Conservation (phyloP, 1,140 invertebrate genomes). For the Ptiloglossa arizonensis region DNA sequence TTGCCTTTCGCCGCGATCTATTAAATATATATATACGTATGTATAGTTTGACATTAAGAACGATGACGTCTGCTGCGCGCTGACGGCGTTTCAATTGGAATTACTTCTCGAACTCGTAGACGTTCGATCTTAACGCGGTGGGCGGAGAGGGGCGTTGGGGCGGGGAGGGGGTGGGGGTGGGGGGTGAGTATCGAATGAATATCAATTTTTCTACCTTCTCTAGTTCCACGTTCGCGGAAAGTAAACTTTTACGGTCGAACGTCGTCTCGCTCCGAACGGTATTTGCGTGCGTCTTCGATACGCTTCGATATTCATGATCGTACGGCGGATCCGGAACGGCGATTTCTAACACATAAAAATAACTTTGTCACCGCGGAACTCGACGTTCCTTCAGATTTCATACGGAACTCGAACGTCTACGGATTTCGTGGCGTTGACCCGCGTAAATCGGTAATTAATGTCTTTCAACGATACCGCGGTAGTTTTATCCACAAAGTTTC, state of each 20-base stretch:
- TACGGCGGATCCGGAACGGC: no score
- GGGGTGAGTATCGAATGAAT: not conserved
- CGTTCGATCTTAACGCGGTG: no score
- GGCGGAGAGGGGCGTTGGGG: no score
- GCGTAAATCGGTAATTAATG: no score
- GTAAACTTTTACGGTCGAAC: not conserved
- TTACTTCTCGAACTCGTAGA: not conserved
- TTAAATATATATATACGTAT: not conserved
- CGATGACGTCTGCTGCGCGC: slow-evolving; percentile 6
- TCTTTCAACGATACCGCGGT: no score
- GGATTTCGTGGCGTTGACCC: no score
- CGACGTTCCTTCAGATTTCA: no score
- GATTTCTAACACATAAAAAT: no score
- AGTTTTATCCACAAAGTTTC: no score
- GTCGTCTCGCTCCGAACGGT: not conserved
- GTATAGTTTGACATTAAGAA: slow-evolving; percentile 17
- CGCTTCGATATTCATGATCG: not conserved
- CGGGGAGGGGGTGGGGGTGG: no score
- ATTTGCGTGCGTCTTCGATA: not conserved
- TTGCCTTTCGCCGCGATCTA: slow-evolving; percentile 12
- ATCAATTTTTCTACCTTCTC: not conserved
- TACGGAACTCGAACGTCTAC: no score
- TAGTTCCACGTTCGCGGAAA: not conserved
- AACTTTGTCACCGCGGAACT: no score
- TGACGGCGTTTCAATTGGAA: not conserved